These are phyloP conservation scores for Scylla paramamosain DNA, from an alignment of 1,140 invertebrate genomes.

Conservation along the genomic window DNA sequence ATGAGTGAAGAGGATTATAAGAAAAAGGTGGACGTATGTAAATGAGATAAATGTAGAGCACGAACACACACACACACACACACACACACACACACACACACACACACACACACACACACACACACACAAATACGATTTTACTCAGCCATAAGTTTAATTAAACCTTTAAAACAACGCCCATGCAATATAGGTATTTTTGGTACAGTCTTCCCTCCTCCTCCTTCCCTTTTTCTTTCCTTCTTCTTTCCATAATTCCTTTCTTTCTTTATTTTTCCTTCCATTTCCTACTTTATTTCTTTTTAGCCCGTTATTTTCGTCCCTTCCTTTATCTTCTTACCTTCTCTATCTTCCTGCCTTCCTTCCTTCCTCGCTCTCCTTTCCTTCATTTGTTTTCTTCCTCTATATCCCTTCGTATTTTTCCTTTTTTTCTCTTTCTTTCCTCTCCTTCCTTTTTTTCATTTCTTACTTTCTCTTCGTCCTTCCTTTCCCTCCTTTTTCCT, in stretches of 20 bases:
- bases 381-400: background rate
- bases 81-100: slow-evolving; percentile 1
- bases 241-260: background rate
- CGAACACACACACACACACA: background rate
- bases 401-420: background rate
- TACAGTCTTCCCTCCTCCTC: background rate
- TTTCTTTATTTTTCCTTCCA: too few relatives aligned
- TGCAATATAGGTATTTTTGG: background rate
- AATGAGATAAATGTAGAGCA: background rate
- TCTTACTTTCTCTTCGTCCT: background rate
- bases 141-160: background rate
- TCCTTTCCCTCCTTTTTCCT: background rate
- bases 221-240: background rate
- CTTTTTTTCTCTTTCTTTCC: background rate
- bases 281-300: background rate
- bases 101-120: slow-evolving; percentile 3
- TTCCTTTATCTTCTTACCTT: background rate
- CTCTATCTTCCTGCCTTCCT: background rate
- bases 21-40: background rate
- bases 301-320: background rate
- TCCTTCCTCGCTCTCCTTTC: background rate
- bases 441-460: background rate
- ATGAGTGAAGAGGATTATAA: background rate
- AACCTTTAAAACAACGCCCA: background rate
- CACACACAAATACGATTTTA: background rate